Conservation (phyloP, 1,140 invertebrate genomes). For the Varroa destructor region DNA sequence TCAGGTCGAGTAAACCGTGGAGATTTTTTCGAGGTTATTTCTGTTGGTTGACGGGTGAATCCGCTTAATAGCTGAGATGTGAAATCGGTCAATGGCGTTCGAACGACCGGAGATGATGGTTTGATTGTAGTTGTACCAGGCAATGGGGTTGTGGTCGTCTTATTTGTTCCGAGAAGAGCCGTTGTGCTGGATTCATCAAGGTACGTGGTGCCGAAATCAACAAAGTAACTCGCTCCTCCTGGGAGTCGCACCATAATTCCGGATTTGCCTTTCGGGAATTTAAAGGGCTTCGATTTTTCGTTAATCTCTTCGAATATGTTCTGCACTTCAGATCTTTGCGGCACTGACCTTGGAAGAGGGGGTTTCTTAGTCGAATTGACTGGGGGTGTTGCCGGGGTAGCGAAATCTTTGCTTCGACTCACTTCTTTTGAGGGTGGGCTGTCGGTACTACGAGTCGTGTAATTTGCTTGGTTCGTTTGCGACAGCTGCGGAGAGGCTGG, state of each 20-base stretch:
- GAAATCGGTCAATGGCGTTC: no score
- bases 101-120: no score
- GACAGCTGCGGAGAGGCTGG: neutral
- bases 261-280: slow-evolving; percentile 25
- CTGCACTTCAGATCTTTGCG: neutral
- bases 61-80: no score
- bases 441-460: neutral
- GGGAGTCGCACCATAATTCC: slow-evolving; percentile 25
- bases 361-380: neutral
- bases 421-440: neutral
- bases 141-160: no score
- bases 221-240: slow-evolving; percentile 23
- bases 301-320: neutral
- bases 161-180: no score
- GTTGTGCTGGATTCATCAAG: no score
- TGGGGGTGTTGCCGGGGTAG: neutral
- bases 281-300: slow-evolving; percentile 6
- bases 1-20: slow-evolving; percentile 1
- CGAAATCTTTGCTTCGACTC: neutral
- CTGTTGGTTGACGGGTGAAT: no score
- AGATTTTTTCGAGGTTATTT: neutral
- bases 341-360: neutral
- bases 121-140: no score
- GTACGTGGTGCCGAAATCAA: neutral
- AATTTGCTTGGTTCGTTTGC: neutral